Percentiles rank a stretch among this genome's conserved stretches.
Conservation (phyloP, 1,140 invertebrate species). For the Diploscapter pachys region DNA sequence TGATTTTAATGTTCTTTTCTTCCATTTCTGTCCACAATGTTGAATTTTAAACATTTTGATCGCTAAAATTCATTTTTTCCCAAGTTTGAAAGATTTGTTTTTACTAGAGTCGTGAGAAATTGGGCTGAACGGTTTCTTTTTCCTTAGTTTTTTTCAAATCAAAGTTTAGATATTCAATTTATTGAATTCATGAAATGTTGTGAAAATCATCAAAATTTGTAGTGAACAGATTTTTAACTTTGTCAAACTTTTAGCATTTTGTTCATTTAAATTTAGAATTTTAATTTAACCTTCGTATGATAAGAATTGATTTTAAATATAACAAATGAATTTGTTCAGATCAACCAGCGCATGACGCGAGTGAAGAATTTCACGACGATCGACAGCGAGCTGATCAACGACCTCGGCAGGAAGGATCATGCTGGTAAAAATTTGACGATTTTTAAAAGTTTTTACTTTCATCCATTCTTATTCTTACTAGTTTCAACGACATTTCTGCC, state of each 20-base stretch:
- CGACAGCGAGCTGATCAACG: not conserved
- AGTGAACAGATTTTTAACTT: no score
- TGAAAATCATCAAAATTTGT: no score
- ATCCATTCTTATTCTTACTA: no score
- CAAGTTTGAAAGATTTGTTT: not conserved
- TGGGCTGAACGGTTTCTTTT: no score
- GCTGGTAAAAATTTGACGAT: no score
- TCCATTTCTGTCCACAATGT: not conserved
- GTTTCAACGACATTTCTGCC: not conserved
- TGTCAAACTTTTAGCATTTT: not conserved
- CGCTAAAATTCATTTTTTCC: constrained; percentile 5
- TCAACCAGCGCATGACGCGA: constrained; percentile 12
- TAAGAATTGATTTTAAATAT: no score
- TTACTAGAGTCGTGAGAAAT: no score
- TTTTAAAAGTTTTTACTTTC: no score
- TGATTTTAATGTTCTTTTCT: constrained; percentile 10
- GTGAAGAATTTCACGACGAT: not conserved
- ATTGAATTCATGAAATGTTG: no score
- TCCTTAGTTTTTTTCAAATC: no score
- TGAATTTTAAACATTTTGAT: constrained; percentile 19
- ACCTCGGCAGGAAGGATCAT: not conserved
- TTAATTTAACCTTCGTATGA: no score
- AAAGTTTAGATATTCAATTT: no score
- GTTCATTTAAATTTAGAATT: not conserved
- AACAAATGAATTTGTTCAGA: constrained; percentile 10